phyloP scores from a whole-genome alignment of 2,888 invertebrate species.

The Cetonia aurata region DNA sequence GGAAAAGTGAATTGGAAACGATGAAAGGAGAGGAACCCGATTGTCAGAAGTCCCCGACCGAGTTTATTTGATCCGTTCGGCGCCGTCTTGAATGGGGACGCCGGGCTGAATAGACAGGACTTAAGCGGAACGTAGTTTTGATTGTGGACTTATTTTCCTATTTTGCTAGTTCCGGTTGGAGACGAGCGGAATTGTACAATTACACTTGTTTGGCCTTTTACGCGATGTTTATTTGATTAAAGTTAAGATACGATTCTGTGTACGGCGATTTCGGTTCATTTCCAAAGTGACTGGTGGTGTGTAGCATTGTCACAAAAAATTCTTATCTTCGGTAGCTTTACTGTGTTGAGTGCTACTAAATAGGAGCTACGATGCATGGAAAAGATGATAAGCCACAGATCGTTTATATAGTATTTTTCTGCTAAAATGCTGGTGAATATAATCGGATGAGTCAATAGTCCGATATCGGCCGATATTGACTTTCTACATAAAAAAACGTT shows the following conservation, averaged over 20 bases:
- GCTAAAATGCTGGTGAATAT: too few species aligned
- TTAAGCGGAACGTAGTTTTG: constrained; percentile 34
- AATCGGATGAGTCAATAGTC: too few species aligned
- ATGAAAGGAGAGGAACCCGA: constrained; percentile 58
- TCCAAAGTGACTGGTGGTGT: too few species aligned
- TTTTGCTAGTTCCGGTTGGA: constrained; percentile 12
- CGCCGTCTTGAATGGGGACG: constrained; percentile 45
- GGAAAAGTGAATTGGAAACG: constrained; percentile 62
- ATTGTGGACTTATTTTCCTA: constrained; percentile 33
- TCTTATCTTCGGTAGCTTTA: too few species aligned
- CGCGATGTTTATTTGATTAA: neutral
- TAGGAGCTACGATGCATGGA: too few species aligned
- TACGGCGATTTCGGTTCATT: too few species aligned
- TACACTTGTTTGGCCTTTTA: neutral
- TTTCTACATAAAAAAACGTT: too few species aligned
- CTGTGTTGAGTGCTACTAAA: too few species aligned
- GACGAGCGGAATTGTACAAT: constrained; percentile 1
- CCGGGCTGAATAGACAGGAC: constrained; percentile 21
- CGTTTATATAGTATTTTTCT: too few species aligned
- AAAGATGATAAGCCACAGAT: too few species aligned
- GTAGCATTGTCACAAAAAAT: too few species aligned
- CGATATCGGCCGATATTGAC: too few species aligned
- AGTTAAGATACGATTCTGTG: neutral
- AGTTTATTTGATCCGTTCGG: constrained; percentile 59
- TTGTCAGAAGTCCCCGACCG: constrained; percentile 51